A percentile compares a stretch with the other conserved stretches of the same genome.
These are phyloP conservation scores for Carlito syrichta DNA, from an alignment of 2,113 vertebrate species.

Conservation along the genomic window DNA sequence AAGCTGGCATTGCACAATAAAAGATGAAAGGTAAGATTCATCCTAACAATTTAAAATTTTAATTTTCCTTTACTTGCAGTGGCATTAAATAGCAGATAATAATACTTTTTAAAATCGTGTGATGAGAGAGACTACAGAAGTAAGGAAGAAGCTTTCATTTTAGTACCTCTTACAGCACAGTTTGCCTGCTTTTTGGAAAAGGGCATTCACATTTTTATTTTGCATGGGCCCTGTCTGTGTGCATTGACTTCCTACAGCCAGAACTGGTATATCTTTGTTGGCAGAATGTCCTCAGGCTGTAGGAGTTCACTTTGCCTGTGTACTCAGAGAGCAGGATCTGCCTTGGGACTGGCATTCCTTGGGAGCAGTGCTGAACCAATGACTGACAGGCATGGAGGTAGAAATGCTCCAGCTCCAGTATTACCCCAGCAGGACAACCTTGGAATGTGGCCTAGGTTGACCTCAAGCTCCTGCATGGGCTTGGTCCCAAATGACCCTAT, in stretches of 20 bases:
- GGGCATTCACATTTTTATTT: neutral
- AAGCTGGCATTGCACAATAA: neutral
- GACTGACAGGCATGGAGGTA: neutral
- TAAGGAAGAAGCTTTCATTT: neutral
- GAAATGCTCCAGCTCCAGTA: neutral
- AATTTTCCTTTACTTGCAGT: constrained; percentile 19
- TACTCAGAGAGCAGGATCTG: neutral
- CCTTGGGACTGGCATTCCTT: too few relatives aligned
- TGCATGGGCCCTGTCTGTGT: neutral
- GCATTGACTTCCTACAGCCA: neutral
- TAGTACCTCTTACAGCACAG: neutral
- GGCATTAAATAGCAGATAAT: constrained; percentile 6
- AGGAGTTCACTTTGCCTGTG: neutral
- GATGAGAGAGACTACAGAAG: neutral
- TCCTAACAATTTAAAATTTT: neutral
- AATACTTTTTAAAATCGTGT: neutral
- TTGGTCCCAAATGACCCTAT: too few relatives aligned
- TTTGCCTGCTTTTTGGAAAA: neutral
- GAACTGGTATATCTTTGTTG: neutral
- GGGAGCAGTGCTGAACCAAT: neutral
- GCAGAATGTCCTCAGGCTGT: too few relatives aligned
- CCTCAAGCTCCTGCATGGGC: neutral
- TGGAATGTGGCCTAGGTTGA: neutral
- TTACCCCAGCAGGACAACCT: neutral
- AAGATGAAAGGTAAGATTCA: neutral